phyloP scores from a whole-genome alignment of 2,113 vertebrate genomes.

The Lycaon pictus region DNA sequence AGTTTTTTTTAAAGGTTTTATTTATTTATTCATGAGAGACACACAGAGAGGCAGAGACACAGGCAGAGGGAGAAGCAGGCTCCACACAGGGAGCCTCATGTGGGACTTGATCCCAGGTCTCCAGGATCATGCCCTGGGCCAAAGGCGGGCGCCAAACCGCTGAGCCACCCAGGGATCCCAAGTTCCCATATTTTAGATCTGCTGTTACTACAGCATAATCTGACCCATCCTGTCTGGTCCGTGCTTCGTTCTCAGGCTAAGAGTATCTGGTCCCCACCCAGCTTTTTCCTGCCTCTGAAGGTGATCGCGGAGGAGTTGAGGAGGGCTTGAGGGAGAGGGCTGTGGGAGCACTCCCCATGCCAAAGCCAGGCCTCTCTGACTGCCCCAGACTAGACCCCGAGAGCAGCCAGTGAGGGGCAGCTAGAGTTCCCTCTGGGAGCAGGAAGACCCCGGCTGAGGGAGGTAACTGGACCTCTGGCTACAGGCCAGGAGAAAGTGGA shows the following conservation, averaged over 20 bases:
- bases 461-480: not conserved
- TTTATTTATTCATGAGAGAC: too few species aligned
- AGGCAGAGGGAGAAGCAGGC: too few species aligned
- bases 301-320: not conserved
- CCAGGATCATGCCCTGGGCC: too few species aligned
- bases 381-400: not conserved
- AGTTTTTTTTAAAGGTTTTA: too few species aligned
- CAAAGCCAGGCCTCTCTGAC: not conserved
- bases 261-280: not conserved
- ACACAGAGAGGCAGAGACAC: too few species aligned
- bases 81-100: too few species aligned
- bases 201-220: not conserved
- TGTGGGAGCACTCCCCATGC: not conserved
- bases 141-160: fast-evolving
- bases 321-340: not conserved
- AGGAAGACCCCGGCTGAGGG: not conserved
- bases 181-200: not conserved
- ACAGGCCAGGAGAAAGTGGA: not conserved
- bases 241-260: not conserved
- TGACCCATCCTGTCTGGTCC: not conserved
- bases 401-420: not conserved
- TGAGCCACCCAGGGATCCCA: too few species aligned
- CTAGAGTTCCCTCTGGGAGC: not conserved
- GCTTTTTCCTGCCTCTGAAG: not conserved
- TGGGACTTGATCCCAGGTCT: too few species aligned